phyloP scores from a whole-genome alignment of 2,888 invertebrate genomes.

The Idaea dimidiata region DNA sequence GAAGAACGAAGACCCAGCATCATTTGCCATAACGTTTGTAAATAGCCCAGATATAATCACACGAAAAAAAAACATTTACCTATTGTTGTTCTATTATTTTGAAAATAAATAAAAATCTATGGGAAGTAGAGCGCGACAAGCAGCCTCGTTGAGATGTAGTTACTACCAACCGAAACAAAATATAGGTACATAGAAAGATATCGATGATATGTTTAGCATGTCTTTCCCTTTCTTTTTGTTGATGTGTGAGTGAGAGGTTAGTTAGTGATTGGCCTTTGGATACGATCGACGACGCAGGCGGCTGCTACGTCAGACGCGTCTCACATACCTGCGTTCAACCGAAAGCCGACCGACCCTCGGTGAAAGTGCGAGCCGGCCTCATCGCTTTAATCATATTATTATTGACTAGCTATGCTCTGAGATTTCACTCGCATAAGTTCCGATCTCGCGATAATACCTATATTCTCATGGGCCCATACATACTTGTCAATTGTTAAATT shows the following conservation, averaged over 20 bases:
- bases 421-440: neutral
- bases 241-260: conserved; percentile 51
- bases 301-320: conserved; percentile 42
- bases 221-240: conserved; percentile 56
- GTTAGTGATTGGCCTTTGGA: conserved; percentile 33
- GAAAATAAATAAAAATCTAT: conserved; percentile 53
- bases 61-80: conserved; percentile 31
- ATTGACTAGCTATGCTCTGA: conserved; percentile 19
- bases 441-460: too few relatives aligned
- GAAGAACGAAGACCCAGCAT: too few relatives aligned
- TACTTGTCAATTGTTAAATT: too few relatives aligned
- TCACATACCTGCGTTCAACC: conserved; percentile 52
- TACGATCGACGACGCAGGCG: conserved; percentile 22
- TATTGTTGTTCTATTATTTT: conserved; percentile 57
- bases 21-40: neutral
- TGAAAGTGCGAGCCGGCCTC: conserved; percentile 70
- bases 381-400: conserved; percentile 36
- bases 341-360: conserved; percentile 67
- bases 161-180: conserved; percentile 23
- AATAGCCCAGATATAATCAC: conserved; percentile 9
- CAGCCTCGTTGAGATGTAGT: conserved; percentile 37
- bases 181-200: conserved; percentile 24
- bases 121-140: conserved; percentile 67
- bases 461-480: too few relatives aligned
- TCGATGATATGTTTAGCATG: conserved; percentile 33